Evolutionary conservation across 2,113 vertebrate species (phyloP).

Genomic region (Pogonocichla stellata): DNA sequence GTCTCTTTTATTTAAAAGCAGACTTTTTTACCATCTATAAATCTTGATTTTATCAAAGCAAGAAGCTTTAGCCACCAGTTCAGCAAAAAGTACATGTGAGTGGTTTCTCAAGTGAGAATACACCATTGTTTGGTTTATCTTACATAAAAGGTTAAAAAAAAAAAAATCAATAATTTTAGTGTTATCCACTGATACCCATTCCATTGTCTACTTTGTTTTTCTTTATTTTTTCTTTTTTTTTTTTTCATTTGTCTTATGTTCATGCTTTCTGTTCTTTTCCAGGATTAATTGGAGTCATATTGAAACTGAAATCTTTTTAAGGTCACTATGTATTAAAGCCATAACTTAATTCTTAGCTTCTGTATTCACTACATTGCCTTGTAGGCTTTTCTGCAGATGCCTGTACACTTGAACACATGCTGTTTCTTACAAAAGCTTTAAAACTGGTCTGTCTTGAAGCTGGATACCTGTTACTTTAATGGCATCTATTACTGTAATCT

Average conservation of each 20-base stretch:
- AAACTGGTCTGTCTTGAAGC: constrained; percentile 15
- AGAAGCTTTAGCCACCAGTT: neutral
- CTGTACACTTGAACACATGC: constrained; percentile 61
- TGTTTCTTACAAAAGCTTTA: neutral
- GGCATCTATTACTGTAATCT: neutral
- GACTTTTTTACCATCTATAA: neutral
- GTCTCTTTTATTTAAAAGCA: neutral
- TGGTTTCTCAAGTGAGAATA: neutral
- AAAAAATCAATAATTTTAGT: neutral
- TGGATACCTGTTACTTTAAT: neutral
- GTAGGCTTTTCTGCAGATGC: neutral
- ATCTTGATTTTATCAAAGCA: neutral
- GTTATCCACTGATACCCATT: neutral
- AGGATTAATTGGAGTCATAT: constrained; percentile 6
- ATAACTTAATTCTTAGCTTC: neutral
- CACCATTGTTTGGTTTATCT: neutral
- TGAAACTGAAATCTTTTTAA: constrained; percentile 3
- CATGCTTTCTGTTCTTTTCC: constrained; percentile 13
- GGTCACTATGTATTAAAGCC: neutral
- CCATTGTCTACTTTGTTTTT: neutral
- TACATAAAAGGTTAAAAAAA: neutral
- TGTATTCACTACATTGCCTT: neutral
- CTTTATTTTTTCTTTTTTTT: neutral
- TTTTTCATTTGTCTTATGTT: constrained; percentile 21
- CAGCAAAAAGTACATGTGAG: neutral